phyloP scores from a whole-genome alignment of 2,888 invertebrate genomes.

The Diloba caeruleocephala region DNA sequence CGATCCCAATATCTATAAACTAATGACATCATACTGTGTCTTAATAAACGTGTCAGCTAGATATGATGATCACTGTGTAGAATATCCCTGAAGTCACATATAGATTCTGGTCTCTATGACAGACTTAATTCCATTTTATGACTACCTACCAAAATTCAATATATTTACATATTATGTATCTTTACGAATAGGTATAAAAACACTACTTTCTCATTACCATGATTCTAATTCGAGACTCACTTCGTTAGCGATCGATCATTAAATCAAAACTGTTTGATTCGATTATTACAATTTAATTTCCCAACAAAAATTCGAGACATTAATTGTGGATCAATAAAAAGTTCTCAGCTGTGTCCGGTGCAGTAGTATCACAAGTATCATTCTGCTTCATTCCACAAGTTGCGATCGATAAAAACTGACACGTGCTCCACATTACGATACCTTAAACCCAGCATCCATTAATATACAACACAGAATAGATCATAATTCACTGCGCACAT shows the following conservation, averaged over 20 bases:
- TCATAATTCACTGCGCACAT: conserved; percentile 45
- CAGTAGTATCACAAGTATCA: conserved; percentile 36
- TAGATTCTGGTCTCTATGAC: background rate
- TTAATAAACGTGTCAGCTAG: background rate
- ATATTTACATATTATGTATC: conserved; percentile 11
- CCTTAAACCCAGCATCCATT: conserved; percentile 37
- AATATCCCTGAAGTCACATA: background rate
- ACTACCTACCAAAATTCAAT: background rate
- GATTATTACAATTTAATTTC: conserved; percentile 50
- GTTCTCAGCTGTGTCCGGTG: conserved; percentile 40
- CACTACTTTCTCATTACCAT: conserved; percentile 33
- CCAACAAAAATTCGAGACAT: conserved; percentile 43
- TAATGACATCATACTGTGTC: no score
- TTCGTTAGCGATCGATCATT: conserved; percentile 43
- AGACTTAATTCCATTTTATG: background rate
- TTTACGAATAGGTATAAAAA: conserved; percentile 11
- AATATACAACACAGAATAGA: conserved; percentile 45
- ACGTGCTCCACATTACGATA: conserved; percentile 52
- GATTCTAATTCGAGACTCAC: conserved; percentile 26
- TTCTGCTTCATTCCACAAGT: conserved; percentile 45
- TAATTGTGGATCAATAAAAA: conserved; percentile 50
- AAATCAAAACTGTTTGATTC: conserved; percentile 39
- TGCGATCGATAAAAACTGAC: conserved; percentile 44
- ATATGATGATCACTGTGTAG: background rate
- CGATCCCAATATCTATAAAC: no score